Evolutionary conservation across 1,140 invertebrate species (phyloP), one percentile per base, ranked within the genome.

Genomic region (Drosophila athabasca): DNA sequence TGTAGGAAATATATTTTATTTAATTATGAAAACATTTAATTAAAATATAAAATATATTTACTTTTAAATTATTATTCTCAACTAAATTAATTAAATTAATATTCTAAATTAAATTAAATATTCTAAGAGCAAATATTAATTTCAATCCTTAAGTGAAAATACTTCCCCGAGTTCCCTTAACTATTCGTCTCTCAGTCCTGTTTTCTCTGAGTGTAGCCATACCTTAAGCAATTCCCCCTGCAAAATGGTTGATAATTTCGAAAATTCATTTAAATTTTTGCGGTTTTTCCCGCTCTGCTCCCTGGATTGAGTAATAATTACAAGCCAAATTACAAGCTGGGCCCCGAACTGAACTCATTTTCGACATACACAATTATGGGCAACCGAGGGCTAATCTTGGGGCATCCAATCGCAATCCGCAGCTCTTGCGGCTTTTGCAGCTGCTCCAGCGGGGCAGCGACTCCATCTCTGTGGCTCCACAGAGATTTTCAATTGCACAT

Each of bases 401-500:
- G 46, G 26, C 51, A 49, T 26, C 50, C 64, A 67, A 61, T 54
- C 43, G 49, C 15, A 19, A 35, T 35, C 49, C 7, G 57, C 51
- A 11, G 19, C 26, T 35, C 52, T 75, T 9, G 57, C 51, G 9
- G 15, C 26, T 35, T 58, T 75, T 74, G 53, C 58, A 66, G 67
- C 75, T 66, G 60, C n/a, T n/a, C n/a, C n/a, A n/a, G n/a, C n/a
- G n/a, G 26, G 24, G 29, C 50, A 58, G 17, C 13, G 57, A 58
- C 22, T 31, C 15, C 35, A 39, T 5, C 35, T 39, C 35, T 4
- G 11, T 11, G 35, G 35, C 35, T 39, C 11, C 35, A 39, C 50
- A 26, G 72, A 26, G 72, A 76, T 68, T 76, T 55, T 54, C 53
- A 65, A 78, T 78, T 45, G 60, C 60, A 78, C 79, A 61, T 79